phyloP scores from a whole-genome alignment of 1,140 invertebrate genomes.

The Cydia pomonella region DNA sequence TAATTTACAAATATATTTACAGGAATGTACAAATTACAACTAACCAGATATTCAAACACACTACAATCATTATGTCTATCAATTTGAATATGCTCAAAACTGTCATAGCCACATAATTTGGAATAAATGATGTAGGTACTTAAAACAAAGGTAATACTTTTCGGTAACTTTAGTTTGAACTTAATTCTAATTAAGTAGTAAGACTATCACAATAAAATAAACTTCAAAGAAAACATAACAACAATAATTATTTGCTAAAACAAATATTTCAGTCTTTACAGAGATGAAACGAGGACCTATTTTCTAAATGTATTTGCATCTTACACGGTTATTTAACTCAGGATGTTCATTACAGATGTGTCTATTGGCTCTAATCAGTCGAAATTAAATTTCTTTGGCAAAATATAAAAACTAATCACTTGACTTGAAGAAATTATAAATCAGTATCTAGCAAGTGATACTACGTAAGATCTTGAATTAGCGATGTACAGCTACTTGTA shows the following conservation, averaged over 20 bases:
- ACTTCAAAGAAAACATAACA: constrained; percentile 63
- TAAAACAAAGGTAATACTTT: constrained; percentile 74
- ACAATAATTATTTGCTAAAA: constrained; percentile 62
- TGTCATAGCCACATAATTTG: constrained; percentile 65
- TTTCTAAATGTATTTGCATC: constrained; percentile 6
- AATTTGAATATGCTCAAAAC: constrained; percentile 52
- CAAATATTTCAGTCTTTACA: constrained; percentile 71
- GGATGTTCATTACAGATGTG: background rate
- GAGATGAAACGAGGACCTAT: constrained; percentile 52
- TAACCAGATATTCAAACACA: constrained; percentile 30
- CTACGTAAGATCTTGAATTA: constrained; percentile 17
- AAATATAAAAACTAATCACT: constrained; percentile 34
- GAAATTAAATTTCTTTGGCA: constrained; percentile 58
- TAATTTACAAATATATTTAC: constrained; percentile 57
- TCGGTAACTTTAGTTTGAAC: constrained; percentile 76
- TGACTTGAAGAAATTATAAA: constrained; percentile 4
- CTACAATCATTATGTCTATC: constrained; percentile 47
- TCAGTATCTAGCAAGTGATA: constrained; percentile 15
- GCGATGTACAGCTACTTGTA: constrained; percentile 11
- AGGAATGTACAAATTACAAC: constrained; percentile 44
- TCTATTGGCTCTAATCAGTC: constrained; percentile 44
- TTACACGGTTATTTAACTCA: background rate
- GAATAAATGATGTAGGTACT: constrained; percentile 46
- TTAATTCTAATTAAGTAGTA: constrained; percentile 52
- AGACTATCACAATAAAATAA: constrained; percentile 76